Evolutionary conservation across 2,888 invertebrate genomes (phyloP), one percentile per base, ranked within the genome.

Genomic region (Formica aserva): DNA sequence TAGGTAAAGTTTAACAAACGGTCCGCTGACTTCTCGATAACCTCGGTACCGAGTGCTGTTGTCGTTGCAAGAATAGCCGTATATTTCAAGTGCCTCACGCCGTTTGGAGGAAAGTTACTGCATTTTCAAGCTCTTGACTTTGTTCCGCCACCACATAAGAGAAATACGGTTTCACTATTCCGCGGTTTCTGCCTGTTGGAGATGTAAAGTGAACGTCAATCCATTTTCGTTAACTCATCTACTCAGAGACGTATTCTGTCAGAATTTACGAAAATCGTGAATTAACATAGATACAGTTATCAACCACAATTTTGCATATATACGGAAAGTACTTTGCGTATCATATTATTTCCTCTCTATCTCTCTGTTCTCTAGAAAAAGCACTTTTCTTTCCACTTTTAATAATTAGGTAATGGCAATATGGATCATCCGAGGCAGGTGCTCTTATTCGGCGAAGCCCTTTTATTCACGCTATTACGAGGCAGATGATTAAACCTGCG

Each of bases 71-170:
- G 38, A 69, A 77, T 32, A 52, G 69, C 38, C 22, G 32, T 78
- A 41, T 29, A 71, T 78, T 45, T 55, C 57, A 26, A 32, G 15
- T 32, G 55, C 69, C 18, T 18, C 32, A 32, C 11, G 48, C 48
- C 2, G 48, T 29, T 72, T 78, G 84, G 63, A n/a, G 15, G 11
- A 11, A 87, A 89, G 85, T 88, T 86, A 74, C 74, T 83, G 87
- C 88, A 88, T 90, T 90, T 90, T 88, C 86, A 84, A 85, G 11
- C 76, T 81, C 85, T 41, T 83, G 86, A 90, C 88, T 88, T 88
- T 88, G 86, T 87, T 82, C 87, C 71, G 83, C 86, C 86, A 75
- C 85, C 85, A 18, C 15, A 32, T 15, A 62, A 11, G 35, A 63
- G 26, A 18, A 45, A 45, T 74, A 35, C 57, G 72, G 15, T 60